These are phyloP conservation scores for Trialeurodes vaporariorum DNA, from an alignment of 1,140 invertebrate genomes.

Conservation along the genomic window DNA sequence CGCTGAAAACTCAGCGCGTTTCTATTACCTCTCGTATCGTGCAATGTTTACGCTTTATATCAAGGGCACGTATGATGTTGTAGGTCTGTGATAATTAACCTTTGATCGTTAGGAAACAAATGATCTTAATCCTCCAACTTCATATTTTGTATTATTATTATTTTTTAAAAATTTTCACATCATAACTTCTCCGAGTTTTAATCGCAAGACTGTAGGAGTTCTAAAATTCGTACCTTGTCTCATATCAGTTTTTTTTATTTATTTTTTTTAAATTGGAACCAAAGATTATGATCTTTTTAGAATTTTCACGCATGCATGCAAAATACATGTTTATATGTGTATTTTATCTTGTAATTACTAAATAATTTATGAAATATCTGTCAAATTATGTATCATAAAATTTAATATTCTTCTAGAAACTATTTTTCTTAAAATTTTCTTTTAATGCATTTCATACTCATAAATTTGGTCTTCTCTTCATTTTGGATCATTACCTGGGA, in stretches of 20 bases:
- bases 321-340: not conserved
- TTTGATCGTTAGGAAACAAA: not conserved
- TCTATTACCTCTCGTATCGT: constrained; percentile 6
- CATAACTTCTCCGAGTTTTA: not conserved
- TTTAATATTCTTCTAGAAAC: too few species aligned
- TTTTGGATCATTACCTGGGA: too few species aligned
- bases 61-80: constrained; percentile 2
- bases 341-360: not conserved
- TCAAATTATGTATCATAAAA: not conserved
- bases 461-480: too few species aligned
- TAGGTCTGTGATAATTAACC: not conserved
- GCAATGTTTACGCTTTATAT: not conserved
- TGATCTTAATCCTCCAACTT: not conserved
- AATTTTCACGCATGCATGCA: not conserved
- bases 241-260: not conserved
- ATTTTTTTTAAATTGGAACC: not conserved
- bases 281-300: not conserved
- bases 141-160: too few species aligned
- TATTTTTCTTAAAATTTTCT: too few species aligned
- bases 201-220: not conserved
- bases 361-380: too few species aligned
- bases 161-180: too few species aligned
- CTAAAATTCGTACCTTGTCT: not conserved
- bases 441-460: too few species aligned
- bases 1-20: constrained; percentile 29